Evolutionary conservation across 2,888 invertebrate species (phyloP).

Genomic region (Tyria jacobaeae): DNA sequence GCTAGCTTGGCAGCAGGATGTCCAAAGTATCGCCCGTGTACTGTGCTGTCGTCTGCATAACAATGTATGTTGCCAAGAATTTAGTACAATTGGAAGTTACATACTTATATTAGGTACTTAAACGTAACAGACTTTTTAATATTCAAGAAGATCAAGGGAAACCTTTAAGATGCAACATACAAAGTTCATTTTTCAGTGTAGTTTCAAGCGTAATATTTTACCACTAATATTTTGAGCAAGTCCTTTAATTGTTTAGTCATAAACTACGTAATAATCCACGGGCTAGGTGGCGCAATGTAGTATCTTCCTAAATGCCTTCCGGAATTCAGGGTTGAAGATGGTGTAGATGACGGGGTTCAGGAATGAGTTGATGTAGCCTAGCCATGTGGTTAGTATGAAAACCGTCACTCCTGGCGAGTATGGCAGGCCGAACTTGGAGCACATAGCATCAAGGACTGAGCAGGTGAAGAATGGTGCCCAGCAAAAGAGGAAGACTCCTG

Average conservation of each 20-base stretch:
- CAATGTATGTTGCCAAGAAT: too few species aligned
- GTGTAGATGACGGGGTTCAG: slow-evolving; percentile 97
- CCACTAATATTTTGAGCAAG: slow-evolving; percentile 33
- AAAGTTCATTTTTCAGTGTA: slow-evolving; percentile 10
- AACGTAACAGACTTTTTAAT: slow-evolving; percentile 6
- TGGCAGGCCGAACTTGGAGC: slow-evolving; percentile 92
- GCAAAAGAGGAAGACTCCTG: slow-evolving; percentile 99
- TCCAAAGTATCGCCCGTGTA: too few species aligned
- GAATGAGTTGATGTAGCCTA: slow-evolving; percentile 98
- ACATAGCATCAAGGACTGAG: slow-evolving; percentile 98
- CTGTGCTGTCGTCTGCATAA: too few species aligned
- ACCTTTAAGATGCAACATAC: not conserved
- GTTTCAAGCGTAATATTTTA: slow-evolving; percentile 14
- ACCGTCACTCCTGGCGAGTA: slow-evolving; percentile 95
- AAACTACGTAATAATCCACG: slow-evolving; percentile 76
- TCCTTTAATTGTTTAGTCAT: slow-evolving; percentile 48
- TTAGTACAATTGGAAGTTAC: slow-evolving; percentile 1
- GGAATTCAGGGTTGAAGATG: slow-evolving; percentile 98
- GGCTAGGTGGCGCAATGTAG: slow-evolving; percentile 89
- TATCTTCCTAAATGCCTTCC: slow-evolving; percentile 98
- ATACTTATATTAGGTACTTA: slow-evolving; percentile 1
- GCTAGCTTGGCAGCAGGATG: too few species aligned
- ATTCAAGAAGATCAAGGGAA: slow-evolving; percentile 8
- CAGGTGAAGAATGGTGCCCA: slow-evolving; percentile 99
- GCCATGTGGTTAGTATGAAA: slow-evolving; percentile 98